Evolutionary conservation across 2,888 invertebrate genomes (phyloP), one percentile per base, ranked within the genome.

Genomic region (Colostygia pectinataria): DNA sequence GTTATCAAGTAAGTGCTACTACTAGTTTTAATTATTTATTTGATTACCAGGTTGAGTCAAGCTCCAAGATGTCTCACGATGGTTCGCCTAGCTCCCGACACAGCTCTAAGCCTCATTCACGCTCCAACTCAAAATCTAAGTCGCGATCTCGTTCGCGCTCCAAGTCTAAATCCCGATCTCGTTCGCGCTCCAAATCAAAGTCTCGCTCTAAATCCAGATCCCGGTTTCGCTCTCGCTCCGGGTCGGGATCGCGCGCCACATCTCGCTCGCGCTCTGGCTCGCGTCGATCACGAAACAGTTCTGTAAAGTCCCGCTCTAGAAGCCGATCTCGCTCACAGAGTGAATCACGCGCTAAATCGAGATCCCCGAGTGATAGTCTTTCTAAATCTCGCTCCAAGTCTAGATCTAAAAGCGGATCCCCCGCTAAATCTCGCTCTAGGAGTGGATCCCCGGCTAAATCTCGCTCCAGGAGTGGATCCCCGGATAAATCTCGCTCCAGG

Each of bases 31-130:
- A n/a, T n/a, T n/a, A n/a, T n/a, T n/a, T n/a, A n/a, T n/a, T n/a
- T n/a, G n/a, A 20, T 27, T 50, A 29, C 3, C 68, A 85, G 83
- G 79, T 63, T 45, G 84, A 74, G 20, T 85, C 83, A 0, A 74
- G 69, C 2, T 70, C 81, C 1, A 81, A 76, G 62, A 83, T 81
- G 83, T 85, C 86, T 0, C 76, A 71, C 36, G 80, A 77, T 12
- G 80, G 83, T 1, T 82, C 85, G 0, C 57, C 57, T 1, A 61
- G 56, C 1, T 81, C 83, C 4, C 40, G 41, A n/a, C 45, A 45
- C 23, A 51, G 41, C 41, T 53, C 52, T 9, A 42, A 40, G 24
- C 48, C 53, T 12, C 37, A 41, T 6, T 52, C 51, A 2, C 51
- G 40, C 14, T 50, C 50, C 1, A 68, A 70, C 23, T 69, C 74